phyloP scores from a whole-genome alignment of 2,888 invertebrate genomes.

The Stenodema calcarata region DNA sequence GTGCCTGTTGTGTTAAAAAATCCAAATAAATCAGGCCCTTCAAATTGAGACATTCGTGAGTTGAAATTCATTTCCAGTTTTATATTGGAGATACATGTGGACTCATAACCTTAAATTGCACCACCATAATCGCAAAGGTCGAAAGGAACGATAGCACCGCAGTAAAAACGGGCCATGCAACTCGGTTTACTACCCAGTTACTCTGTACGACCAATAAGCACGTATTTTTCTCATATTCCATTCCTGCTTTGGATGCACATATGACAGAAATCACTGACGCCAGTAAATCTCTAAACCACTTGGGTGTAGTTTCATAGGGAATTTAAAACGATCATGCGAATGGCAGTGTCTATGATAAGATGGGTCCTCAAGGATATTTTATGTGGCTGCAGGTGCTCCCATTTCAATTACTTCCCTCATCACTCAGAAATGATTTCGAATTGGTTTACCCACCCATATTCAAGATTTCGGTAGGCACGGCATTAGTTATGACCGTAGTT shows the following conservation, averaged over 20 bases:
- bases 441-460: neutral
- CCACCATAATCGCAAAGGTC: neutral
- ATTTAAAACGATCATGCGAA: neutral
- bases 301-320: neutral
- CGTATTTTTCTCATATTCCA: neutral
- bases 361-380: neutral
- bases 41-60: neutral
- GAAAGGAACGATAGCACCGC: neutral
- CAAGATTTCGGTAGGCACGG: too few relatives aligned
- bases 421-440: neutral
- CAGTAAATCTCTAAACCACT: neutral
- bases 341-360: neutral
- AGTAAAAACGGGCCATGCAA: neutral
- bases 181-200: neutral
- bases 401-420: neutral
- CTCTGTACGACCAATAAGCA: neutral
- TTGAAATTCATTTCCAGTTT: neutral
- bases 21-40: too few relatives aligned
- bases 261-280: neutral
- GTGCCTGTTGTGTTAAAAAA: too few relatives aligned
- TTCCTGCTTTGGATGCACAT: neutral
- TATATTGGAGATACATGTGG: neutral
- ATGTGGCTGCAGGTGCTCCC: neutral
- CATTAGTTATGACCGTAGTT: too few relatives aligned
- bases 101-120: neutral